Evolutionary conservation across 2,113 vertebrate genomes (phyloP).

Genomic region (Hippocampus zosterae): DNA sequence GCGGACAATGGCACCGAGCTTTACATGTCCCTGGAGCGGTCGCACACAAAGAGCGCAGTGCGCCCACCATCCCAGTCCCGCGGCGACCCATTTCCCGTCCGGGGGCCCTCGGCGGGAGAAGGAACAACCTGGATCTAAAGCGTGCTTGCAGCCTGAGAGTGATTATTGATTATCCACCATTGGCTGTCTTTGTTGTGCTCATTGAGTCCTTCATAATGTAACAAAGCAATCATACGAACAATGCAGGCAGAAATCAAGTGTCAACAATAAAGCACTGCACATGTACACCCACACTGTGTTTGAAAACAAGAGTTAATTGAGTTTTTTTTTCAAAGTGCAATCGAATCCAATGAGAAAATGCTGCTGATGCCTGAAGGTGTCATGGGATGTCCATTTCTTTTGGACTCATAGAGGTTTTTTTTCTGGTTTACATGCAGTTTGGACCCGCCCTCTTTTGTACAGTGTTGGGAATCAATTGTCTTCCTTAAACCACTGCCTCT

Average conservation of each 20-base stretch:
- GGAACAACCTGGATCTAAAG: background rate
- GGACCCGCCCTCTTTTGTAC: too few relatives aligned
- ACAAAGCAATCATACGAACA: background rate
- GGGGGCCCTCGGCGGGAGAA: slow-evolving; percentile 29
- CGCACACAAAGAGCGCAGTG: slow-evolving; percentile 52
- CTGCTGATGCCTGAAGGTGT: background rate
- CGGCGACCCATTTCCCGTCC: slow-evolving; percentile 61
- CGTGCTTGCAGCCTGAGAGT: background rate
- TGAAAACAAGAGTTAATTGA: background rate
- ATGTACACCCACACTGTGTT: background rate
- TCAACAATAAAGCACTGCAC: background rate
- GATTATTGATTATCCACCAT: background rate
- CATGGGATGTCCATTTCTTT: background rate
- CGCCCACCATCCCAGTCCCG: slow-evolving; percentile 37
- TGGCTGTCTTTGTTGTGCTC: background rate
- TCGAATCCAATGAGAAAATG: background rate
- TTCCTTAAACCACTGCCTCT: too few relatives aligned
- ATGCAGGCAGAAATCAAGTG: background rate
- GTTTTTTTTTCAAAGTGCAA: background rate
- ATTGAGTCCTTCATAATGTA: background rate
- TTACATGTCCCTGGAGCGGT: slow-evolving; percentile 68
- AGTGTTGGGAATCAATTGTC: too few relatives aligned
- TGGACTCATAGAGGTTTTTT: too few relatives aligned
- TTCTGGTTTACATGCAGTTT: too few relatives aligned
- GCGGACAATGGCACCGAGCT: slow-evolving; percentile 67